These are phyloP conservation scores for Tragelaphus strepsiceros DNA, from an alignment of 2,113 vertebrate species.

Conservation along the genomic window DNA sequence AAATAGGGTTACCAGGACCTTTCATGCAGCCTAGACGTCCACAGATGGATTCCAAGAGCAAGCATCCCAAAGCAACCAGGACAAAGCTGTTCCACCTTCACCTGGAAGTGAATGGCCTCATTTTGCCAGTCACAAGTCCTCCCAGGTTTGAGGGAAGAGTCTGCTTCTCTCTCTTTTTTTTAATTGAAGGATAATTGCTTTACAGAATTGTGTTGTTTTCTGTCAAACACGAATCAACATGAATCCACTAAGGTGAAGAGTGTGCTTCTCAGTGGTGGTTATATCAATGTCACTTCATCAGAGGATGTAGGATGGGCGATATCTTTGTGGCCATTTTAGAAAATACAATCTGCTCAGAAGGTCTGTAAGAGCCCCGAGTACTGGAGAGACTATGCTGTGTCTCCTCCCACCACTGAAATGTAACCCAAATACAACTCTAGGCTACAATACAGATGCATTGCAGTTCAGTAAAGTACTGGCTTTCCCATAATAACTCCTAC, in stretches of 20 bases:
- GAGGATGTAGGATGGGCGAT: background rate
- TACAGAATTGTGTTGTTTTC: background rate
- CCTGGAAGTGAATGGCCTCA: background rate
- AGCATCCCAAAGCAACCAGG: background rate
- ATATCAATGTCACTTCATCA: background rate
- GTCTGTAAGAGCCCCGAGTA: background rate
- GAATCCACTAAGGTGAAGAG: background rate
- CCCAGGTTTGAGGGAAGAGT: background rate
- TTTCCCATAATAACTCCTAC: background rate
- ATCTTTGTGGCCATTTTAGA: background rate
- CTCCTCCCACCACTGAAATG: background rate
- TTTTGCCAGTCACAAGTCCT: background rate
- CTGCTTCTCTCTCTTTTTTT: background rate
- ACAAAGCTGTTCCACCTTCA: background rate
- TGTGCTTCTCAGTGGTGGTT: background rate
- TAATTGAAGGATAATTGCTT: background rate
- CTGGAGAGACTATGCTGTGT: background rate
- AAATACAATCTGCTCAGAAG: background rate
- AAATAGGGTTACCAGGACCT: background rate
- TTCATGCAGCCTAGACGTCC: background rate
- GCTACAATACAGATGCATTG: background rate
- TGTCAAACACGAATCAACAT: background rate
- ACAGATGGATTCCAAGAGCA: background rate
- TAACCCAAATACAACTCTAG: background rate
- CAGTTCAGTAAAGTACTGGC: background rate